phyloP scores from a whole-genome alignment of 2,888 invertebrate genomes.

The Pandemis heparana region DNA sequence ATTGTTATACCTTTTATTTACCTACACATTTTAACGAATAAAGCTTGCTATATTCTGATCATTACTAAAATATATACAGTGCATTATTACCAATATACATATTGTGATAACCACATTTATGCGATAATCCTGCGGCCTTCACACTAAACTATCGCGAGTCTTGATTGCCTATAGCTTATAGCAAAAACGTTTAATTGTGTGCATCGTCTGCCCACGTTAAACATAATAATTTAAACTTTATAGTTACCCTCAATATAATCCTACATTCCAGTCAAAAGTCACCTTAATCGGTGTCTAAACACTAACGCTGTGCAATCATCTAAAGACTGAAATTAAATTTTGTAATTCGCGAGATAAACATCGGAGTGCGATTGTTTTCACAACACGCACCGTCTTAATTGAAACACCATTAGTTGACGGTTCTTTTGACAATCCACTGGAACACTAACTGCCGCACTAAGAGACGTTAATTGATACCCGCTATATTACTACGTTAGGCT shows the following conservation, averaged over 20 bases:
- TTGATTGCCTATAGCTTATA: too few species aligned
- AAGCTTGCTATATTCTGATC: too few species aligned
- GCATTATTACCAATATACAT: too few species aligned
- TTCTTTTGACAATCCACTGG: neutral
- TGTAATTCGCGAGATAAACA: constrained; percentile 58
- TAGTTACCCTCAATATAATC: constrained; percentile 19
- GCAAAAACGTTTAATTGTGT: constrained; percentile 5
- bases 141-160: too few species aligned
- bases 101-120: too few species aligned
- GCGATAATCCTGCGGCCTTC: too few species aligned
- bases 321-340: constrained; percentile 45
- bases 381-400: constrained; percentile 46
- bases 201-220: constrained; percentile 14
- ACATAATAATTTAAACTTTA: constrained; percentile 30
- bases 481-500: neutral
- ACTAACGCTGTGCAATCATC: constrained; percentile 23
- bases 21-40: too few species aligned
- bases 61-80: too few species aligned
- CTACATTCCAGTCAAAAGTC: constrained; percentile 18
- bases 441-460: neutral
- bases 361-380: constrained; percentile 57
- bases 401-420: constrained; percentile 15
- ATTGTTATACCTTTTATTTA: too few species aligned
- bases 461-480: neutral
- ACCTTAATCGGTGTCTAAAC: constrained; percentile 35